A percentile compares a stretch with the other conserved stretches of the same genome.
Conservation (phyloP, 2,113 vertebrate genomes). For the Alaudala cheleensis region DNA sequence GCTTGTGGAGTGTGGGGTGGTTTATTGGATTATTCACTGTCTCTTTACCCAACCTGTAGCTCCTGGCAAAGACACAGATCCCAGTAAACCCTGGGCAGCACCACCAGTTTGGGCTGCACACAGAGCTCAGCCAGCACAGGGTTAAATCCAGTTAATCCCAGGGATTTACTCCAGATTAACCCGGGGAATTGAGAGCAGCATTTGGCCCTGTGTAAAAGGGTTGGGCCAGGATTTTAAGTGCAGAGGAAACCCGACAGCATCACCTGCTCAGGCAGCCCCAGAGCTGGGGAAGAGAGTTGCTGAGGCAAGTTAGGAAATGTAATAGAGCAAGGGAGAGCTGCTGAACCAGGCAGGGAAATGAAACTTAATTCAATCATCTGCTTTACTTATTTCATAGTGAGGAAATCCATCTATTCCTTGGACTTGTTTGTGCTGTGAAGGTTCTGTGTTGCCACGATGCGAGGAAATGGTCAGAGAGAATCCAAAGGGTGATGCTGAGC, state of each 20-base stretch:
- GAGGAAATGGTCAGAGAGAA: not conserved
- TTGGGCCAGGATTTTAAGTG: not conserved
- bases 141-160: conserved; percentile 13
- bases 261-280: rapidly evolving
- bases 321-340: not conserved
- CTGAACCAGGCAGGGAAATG: not conserved
- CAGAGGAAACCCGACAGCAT: not conserved
- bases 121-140: not conserved
- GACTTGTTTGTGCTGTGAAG: not conserved
- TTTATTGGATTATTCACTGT: not conserved
- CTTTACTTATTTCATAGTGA: not conserved
- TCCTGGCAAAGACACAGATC: not conserved
- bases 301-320: not conserved
- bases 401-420: not conserved
- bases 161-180: conserved; percentile 10
- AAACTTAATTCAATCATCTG: not conserved
- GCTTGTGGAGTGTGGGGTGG: not conserved
- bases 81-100: rapidly evolving
- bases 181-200: not conserved
- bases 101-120: not conserved
- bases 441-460: not conserved
- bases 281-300: not conserved
- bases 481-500: not conserved
- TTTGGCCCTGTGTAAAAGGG: not conserved
- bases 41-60: not conserved